Evolutionary conservation across 1,140 invertebrate genomes (phyloP).

Genomic region (Bombus superbus): DNA sequence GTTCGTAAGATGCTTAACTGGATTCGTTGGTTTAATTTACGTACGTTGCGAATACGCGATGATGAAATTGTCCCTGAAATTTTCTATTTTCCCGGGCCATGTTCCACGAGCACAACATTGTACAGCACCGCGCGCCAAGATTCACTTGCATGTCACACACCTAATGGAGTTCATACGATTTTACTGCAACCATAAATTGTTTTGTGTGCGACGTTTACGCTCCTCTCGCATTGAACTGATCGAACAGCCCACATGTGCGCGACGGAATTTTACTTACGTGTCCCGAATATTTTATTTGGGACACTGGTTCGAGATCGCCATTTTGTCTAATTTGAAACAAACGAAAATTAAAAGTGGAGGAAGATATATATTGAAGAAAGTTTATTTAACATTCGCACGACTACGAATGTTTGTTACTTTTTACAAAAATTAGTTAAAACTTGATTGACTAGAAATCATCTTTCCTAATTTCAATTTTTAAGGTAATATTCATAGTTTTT

Average conservation of each 20-base stretch:
- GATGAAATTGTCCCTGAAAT: slow-evolving; percentile 54
- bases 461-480: no score
- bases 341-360: background rate
- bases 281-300: background rate
- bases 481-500: no score
- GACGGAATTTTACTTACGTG: slow-evolving; percentile 7
- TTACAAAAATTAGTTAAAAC: no score
- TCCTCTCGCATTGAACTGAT: slow-evolving; percentile 54
- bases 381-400: slow-evolving; percentile 2
- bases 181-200: slow-evolving; percentile 68
- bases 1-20: slow-evolving; percentile 5
- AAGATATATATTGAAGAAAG: background rate
- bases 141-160: slow-evolving; percentile 57
- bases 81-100: background rate
- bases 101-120: slow-evolving; percentile 31
- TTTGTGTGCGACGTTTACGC: slow-evolving; percentile 62
- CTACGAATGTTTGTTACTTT: no score
- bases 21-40: slow-evolving; percentile 7
- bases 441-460: no score
- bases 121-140: slow-evolving; percentile 60
- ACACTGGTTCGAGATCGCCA: background rate
- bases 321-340: background rate
- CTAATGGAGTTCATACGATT: slow-evolving; percentile 65
- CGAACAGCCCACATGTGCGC: slow-evolving; percentile 39
- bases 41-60: slow-evolving; percentile 5